Evolutionary conservation across 2,113 vertebrate species (phyloP), one percentile per base, ranked within the genome.

Genomic region (Cyprinus carpio): DNA sequence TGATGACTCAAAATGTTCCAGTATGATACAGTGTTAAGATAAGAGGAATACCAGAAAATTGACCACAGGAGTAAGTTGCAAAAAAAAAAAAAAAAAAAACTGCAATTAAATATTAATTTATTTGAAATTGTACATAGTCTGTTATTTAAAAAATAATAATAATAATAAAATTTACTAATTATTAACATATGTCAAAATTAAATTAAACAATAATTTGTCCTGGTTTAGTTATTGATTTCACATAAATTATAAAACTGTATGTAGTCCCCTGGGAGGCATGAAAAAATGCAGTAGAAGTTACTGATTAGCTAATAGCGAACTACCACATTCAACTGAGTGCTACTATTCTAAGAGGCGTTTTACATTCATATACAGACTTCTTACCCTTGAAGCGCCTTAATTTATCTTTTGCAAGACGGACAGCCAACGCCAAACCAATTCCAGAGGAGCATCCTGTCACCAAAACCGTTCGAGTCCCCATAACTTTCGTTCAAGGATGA

Each of bases 371-470:
- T 43, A 4, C 16, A 78, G 25, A 37, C 23, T 40, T 80, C 87
- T 94, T 84, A 97, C 96, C 96, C 85, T 93, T 92, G 90, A 95
- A 96, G 12, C 95, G 92, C 72, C 84, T 90, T 16, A 87, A 84
- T 34, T 94, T 92, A 89, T 96, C 95, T 9, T 88, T 94, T 12
- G 96, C 96, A 87, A 96, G 90, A 40, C 91, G 90, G 31, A 93
- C 90, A 0, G 96, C 96, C 1, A 96, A 88, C 65, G 94, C 93
- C 40, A 96, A 90, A 64, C 96, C 95, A 4, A 97, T 96, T 40
- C 96, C 96, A 0, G 95, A 96, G 23, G 96, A 97, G 81, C 96
- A 97, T 69, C 96, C 95, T 0, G 96, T 96, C 88, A 96, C 86
- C 7, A 97, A 88, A 56, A 97, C 95, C 0, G 88, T 95, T 76